These are phyloP conservation scores for Drosophila fungiperda DNA, from an alignment of 2,888 invertebrate species.

Conservation along the genomic window DNA sequence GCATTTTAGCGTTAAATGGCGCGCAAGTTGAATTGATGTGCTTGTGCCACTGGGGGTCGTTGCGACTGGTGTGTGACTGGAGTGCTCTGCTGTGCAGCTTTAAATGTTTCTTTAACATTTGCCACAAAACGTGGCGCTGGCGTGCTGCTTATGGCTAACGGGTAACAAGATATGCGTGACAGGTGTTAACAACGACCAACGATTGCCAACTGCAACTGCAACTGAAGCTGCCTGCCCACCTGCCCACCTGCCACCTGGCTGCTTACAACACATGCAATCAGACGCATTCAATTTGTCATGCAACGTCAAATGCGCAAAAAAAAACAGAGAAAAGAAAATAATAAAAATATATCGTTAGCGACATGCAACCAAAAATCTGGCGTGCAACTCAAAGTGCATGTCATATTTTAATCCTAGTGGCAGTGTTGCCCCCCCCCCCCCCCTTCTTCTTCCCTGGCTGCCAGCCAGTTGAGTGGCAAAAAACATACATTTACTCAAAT, in stretches of 20 bases:
- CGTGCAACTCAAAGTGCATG: slow-evolving; percentile 44
- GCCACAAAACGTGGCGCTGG: slow-evolving; percentile 46
- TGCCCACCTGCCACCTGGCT: background rate
- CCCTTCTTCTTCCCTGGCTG: background rate
- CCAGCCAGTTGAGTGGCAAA: slow-evolving; percentile 26
- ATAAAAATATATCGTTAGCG: background rate
- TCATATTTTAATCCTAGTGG: slow-evolving; percentile 38
- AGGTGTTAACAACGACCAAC: slow-evolving; percentile 56
- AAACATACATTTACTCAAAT: slow-evolving; percentile 17
- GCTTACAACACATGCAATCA: slow-evolving; percentile 35
- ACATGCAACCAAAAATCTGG: slow-evolving; percentile 29
- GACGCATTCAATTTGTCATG: slow-evolving; percentile 44
- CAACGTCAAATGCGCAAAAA: slow-evolving; percentile 28
- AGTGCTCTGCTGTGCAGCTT: slow-evolving; percentile 9
- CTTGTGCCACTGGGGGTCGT: slow-evolving; percentile 39
- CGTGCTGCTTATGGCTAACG: slow-evolving; percentile 25
- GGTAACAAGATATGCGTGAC: slow-evolving; percentile 66
- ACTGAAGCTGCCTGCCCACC: background rate
- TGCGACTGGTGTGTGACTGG: background rate
- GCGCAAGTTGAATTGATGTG: slow-evolving; percentile 75
- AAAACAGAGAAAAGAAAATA: background rate
- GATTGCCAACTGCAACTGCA: slow-evolving; percentile 15
- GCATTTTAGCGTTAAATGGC: slow-evolving; percentile 78
- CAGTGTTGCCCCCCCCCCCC: background rate
- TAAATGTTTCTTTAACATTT: slow-evolving; percentile 57